Base-by-base conservation (phyloP, 2,113 vertebrate species). In the Platycercus adscitus region DNA sequence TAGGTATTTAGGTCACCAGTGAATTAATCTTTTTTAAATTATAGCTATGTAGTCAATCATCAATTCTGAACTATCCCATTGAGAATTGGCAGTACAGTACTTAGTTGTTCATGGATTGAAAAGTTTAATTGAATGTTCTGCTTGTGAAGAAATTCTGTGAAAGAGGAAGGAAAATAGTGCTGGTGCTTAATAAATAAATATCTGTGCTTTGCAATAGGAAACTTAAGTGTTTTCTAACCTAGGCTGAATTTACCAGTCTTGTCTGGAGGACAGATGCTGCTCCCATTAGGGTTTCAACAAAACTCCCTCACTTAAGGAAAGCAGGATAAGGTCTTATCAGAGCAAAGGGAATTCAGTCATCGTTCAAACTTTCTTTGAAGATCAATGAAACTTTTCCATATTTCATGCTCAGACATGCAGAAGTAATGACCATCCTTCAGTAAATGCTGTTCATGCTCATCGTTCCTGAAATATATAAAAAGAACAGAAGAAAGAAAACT, bases 21-120 rank as follows among this genome's bases (percentile, higher is more conserved):
- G 85, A 97, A 97, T 97, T 95, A 97, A 96, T 96, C 69, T 79
- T 83, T 95, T 95, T n/a, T 9, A 97, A 97, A 98, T 96, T 95
- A 97, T 69, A 95, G 65, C 83, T 93, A 63, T 80, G 83, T 24
- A 93, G 73, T 86, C 93, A 93, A 93, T 97, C 79, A 92, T 35
- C 35, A 44, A 43, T 94, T 95, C 68, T 94, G 93, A 96, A 95
- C 87, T 89, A 56, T 76, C 66, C 88, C 66, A 55, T 29, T 78
- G 86, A 96, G 92, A 88, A 90, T 13, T 78, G 43, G 37, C 50
- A 94, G 55, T 81, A 77, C 41, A 89, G 94, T 50, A 81, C 52
- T 81, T 71, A 85, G 55, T 18, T 78, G 43, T 44, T 75, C 79
- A 86, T 19, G 31, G 47, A 50, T 88, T 71, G 87, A 73, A 94